phyloP scores from a whole-genome alignment of 2,888 invertebrate genomes.

The Spatulosminthurus flaviceps region DNA sequence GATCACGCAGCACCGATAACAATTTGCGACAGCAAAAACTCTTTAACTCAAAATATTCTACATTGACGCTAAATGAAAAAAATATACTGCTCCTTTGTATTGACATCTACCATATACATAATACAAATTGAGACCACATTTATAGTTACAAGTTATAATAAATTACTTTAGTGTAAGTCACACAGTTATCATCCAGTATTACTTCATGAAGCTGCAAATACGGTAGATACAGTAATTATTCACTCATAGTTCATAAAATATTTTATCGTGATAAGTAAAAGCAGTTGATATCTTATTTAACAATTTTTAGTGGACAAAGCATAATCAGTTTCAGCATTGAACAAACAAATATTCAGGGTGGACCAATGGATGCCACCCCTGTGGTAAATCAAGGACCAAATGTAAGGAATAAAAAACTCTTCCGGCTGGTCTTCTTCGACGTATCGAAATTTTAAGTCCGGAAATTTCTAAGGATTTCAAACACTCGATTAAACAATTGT shows the following conservation, averaged over 20 bases:
- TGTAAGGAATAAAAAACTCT: slow-evolving; percentile 81
- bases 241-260: no score
- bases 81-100: neutral
- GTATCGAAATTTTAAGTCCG: slow-evolving; percentile 97
- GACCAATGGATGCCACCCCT: slow-evolving; percentile 71
- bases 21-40: neutral
- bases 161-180: no score
- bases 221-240: no score
- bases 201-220: neutral
- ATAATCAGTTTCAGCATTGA: slow-evolving; percentile 52
- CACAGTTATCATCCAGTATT: no score
- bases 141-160: no score
- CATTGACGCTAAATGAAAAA: neutral
- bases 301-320: slow-evolving; percentile 8
- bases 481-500: neutral
- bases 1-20: neutral
- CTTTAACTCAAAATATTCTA: no score
- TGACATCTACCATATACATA: neutral
- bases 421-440: slow-evolving; percentile 99
- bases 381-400: slow-evolving; percentile 87
- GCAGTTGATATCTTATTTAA: neutral
- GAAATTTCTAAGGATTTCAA: slow-evolving; percentile 81
- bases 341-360: slow-evolving; percentile 66
- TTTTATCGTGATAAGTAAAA: neutral
- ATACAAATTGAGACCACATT: neutral